Conservation (phyloP, 2,888 invertebrate genomes). For the Siphlonurus alternatus region DNA sequence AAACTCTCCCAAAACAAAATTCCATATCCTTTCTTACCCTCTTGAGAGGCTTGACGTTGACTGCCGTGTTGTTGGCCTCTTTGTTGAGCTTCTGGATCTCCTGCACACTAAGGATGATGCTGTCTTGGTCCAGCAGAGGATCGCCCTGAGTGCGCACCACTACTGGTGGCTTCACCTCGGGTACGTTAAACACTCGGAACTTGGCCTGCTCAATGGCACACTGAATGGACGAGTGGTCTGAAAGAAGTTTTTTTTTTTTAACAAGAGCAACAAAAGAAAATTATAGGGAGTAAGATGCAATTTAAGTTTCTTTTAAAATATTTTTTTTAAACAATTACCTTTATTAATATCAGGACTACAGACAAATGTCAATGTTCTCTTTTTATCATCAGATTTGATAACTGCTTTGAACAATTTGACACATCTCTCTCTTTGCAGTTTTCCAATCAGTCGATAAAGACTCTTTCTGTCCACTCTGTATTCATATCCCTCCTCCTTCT, state of each 20-base stretch:
- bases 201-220: conserved; percentile 44
- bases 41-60: conserved; percentile 15
- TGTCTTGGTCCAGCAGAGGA: neutral
- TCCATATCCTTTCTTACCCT: too few relatives aligned
- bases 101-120: neutral
- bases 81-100: conserved; percentile 2
- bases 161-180: conserved; percentile 2
- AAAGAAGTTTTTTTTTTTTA: conserved; percentile 1
- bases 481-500: conserved; percentile 34
- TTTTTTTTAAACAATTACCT: too few relatives aligned
- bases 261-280: too few relatives aligned
- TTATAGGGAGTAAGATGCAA: too few relatives aligned
- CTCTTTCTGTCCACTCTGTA: conserved; percentile 47
- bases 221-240: conserved; percentile 32
- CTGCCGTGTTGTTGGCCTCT: conserved; percentile 14
- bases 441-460: conserved; percentile 37
- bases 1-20: too few relatives aligned
- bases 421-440: conserved; percentile 37
- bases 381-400: conserved; percentile 27
- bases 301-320: too few relatives aligned
- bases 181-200: conserved; percentile 19
- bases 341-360: conserved; percentile 31
- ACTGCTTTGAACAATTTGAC: conserved; percentile 34
- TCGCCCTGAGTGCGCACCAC: neutral
- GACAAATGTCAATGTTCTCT: conserved; percentile 32